phyloP scores from a whole-genome alignment of 2,888 invertebrate species.

The Nemurella pictetii region DNA sequence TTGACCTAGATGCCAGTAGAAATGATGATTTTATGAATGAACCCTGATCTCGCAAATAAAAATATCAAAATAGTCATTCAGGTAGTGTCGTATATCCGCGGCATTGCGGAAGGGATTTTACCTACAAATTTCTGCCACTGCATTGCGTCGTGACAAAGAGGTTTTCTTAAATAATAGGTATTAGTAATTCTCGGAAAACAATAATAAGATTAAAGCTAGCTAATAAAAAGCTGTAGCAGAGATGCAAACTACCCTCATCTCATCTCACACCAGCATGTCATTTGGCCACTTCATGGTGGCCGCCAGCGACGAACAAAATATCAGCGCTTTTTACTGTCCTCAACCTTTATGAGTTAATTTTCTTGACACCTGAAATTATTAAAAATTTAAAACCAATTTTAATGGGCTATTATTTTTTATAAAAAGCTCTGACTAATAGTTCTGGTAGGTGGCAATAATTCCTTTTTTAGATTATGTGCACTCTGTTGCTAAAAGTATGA shows the following conservation, averaged over 20 bases:
- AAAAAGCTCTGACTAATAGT: too few species aligned
- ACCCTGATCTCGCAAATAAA: neutral
- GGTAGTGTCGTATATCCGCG: neutral
- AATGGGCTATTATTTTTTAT: too few species aligned
- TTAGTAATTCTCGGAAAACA: neutral
- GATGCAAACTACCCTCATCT: neutral
- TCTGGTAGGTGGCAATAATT: too few species aligned
- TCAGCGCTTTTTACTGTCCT: too few species aligned
- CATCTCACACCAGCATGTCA: neutral
- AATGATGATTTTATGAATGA: neutral
- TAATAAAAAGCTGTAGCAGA: neutral
- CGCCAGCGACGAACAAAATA: neutral
- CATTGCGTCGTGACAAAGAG: neutral
- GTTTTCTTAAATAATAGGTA: neutral
- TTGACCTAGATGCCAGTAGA: neutral
- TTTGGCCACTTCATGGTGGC: neutral
- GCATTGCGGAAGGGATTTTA: too few species aligned
- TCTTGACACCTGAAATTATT: too few species aligned
- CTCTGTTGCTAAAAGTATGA: too few species aligned
- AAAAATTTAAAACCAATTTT: too few species aligned
- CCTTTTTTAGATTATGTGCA: too few species aligned
- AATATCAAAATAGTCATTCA: neutral
- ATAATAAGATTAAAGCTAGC: neutral
- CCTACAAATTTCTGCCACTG: too few species aligned
- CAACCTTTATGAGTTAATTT: too few species aligned